Evolutionary conservation across 2,797 vertebrate genomes (phyloP).

Genomic region (Stomatorhinus walkeri): DNA sequence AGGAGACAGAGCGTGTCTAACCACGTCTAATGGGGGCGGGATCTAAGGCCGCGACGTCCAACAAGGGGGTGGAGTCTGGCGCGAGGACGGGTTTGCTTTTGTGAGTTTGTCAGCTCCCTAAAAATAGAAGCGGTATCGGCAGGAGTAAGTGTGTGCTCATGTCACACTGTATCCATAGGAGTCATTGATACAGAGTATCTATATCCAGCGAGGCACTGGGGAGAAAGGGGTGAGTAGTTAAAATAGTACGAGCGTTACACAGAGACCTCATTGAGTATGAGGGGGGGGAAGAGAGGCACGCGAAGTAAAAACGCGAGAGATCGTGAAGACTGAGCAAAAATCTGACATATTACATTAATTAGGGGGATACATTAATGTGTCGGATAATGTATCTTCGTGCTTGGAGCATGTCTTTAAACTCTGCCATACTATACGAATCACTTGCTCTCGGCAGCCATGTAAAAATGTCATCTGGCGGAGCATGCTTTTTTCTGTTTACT

Average conservation of each 20-base stretch:
- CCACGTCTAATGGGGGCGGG: neutral
- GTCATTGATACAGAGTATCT: constrained; percentile 29
- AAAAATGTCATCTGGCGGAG: neutral
- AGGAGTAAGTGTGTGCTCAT: constrained; percentile 27
- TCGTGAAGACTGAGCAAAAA: neutral
- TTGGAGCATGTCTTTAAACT: neutral
- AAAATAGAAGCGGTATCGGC: constrained; percentile 40
- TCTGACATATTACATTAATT: neutral
- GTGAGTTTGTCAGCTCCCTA: constrained; percentile 48
- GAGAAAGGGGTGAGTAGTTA: constrained; percentile 32
- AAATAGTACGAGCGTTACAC: constrained; percentile 18
- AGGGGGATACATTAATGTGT: neutral
- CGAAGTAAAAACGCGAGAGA: neutral
- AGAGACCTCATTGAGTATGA: neutral
- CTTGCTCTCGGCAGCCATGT: neutral
- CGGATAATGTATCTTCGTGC: neutral
- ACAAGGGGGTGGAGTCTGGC: constrained; percentile 43
- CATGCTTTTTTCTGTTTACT: neutral
- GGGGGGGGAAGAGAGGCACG: constrained; percentile 7
- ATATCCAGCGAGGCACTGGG: constrained; percentile 24
- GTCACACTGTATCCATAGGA: constrained; percentile 29
- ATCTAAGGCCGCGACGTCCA: neutral
- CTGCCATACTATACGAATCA: neutral
- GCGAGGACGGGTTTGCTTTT: constrained; percentile 23
- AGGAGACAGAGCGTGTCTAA: neutral